A percentile compares a stretch with the other conserved stretches of the same genome.
Conservation (phyloP, 2,113 vertebrate genomes). For the Columbina picui region DNA sequence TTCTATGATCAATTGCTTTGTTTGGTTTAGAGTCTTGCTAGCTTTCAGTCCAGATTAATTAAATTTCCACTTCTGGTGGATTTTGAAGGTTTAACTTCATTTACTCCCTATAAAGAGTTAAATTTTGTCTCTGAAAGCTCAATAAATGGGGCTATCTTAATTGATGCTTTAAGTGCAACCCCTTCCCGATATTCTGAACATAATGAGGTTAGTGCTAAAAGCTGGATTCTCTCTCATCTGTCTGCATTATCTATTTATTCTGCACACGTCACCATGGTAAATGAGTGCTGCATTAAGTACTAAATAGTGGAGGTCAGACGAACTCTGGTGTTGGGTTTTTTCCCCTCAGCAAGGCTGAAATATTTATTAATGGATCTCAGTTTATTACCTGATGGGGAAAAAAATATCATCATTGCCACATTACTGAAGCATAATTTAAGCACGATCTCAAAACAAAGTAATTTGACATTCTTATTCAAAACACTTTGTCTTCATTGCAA, state of each 20-base stretch:
- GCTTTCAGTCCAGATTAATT: neutral
- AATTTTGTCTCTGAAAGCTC: constrained; percentile 4
- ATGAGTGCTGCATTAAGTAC: constrained; percentile 49
- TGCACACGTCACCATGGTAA: neutral
- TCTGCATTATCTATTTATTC: constrained; percentile 63
- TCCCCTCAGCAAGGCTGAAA: neutral
- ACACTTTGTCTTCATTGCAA: neutral
- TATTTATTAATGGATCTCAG: constrained; percentile 20
- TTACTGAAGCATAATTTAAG: neutral
- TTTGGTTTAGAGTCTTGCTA: neutral
- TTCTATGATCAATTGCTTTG: accelerated
- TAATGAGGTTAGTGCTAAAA: constrained; percentile 63
- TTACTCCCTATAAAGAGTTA: neutral
- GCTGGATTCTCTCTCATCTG: constrained; percentile 51
- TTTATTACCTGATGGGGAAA: neutral
- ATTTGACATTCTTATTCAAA: neutral
- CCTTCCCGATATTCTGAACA: constrained; percentile 28
- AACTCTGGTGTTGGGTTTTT: neutral
- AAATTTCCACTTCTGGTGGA: neutral
- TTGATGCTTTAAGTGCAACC: constrained; percentile 50
- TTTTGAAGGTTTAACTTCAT: neutral
- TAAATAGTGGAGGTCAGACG: constrained; percentile 45
- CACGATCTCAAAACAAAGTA: neutral
- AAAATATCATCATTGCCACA: neutral
- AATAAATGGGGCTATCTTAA: constrained; percentile 22